Evolutionary conservation across 2,888 invertebrate species (phyloP).

Genomic region (Theretra japonica): DNA sequence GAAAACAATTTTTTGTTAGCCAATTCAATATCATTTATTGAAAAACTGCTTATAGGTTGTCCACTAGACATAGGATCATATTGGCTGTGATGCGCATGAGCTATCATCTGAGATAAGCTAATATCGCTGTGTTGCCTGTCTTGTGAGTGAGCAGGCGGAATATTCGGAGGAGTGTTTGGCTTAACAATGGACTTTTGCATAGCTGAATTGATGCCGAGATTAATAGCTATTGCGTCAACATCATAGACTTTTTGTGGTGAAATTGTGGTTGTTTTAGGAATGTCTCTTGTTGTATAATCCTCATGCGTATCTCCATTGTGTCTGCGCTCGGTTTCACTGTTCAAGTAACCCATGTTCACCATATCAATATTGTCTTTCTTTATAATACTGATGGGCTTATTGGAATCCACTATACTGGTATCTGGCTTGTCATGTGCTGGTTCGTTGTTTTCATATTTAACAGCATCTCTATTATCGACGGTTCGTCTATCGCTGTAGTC

Average conservation of each 20-base stretch:
- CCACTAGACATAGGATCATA: constrained; percentile 64
- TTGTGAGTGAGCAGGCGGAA: constrained; percentile 68
- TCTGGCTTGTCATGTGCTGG: constrained; percentile 59
- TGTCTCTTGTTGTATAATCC: constrained; percentile 57
- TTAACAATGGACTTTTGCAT: constrained; percentile 63
- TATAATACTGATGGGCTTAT: constrained; percentile 56
- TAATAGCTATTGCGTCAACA: constrained; percentile 74
- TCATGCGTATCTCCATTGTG: constrained; percentile 58
- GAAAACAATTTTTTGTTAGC: constrained; percentile 77
- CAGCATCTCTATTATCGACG: constrained; percentile 54
- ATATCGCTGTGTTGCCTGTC: constrained; percentile 61
- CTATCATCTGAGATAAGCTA: constrained; percentile 61
- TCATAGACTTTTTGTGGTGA: constrained; percentile 69
- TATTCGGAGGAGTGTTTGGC: constrained; percentile 54
- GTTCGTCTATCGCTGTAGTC: constrained; percentile 49
- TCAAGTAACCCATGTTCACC: constrained; percentile 81
- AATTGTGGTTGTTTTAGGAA: constrained; percentile 55
- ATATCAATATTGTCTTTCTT: constrained; percentile 77
- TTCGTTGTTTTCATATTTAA: constrained; percentile 53
- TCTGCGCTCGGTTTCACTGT: constrained; percentile 66
- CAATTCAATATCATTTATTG: constrained; percentile 75
- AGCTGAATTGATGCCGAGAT: constrained; percentile 72
- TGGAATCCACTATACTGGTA: constrained; percentile 51
- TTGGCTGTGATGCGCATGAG: constrained; percentile 73
- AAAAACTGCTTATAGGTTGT: constrained; percentile 66